Percentiles rank a stretch among this genome's conserved stretches.
These are phyloP conservation scores for Sylvia borin DNA, from an alignment of 2,797 vertebrate species.

Conservation along the genomic window DNA sequence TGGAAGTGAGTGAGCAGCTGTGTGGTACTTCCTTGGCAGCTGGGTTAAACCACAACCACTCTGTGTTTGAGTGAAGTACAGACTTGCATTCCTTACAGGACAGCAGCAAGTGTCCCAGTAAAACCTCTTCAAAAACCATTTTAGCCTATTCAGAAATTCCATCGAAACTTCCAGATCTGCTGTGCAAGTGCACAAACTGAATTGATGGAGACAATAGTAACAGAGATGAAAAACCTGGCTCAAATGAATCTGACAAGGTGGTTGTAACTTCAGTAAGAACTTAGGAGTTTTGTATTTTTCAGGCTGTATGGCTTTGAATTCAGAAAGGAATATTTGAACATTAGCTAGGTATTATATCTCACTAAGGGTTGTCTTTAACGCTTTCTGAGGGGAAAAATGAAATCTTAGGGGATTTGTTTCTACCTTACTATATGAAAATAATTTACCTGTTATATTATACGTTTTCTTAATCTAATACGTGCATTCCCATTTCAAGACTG, in stretches of 20 bases:
- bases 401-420: not conserved
- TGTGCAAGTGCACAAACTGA: not conserved
- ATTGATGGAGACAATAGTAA: not conserved
- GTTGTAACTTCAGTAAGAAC: not conserved
- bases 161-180: fast-evolving
- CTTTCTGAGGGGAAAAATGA: not conserved
- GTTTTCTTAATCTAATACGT: not conserved
- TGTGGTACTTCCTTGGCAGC: not conserved
- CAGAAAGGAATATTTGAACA: not conserved
- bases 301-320: not conserved
- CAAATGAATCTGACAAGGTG: not conserved
- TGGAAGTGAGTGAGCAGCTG: not conserved
- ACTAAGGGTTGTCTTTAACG: not conserved
- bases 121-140: not conserved
- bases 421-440: not conserved
- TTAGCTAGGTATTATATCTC: not conserved
- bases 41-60: not conserved
- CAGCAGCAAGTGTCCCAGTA: not conserved
- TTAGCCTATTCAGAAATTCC: not conserved
- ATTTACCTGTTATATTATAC: not conserved
- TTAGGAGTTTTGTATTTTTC: not conserved
- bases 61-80: not conserved
- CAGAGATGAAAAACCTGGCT: not conserved
- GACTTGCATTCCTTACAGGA: not conserved
- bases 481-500: not conserved